Percentiles rank a stretch among this genome's conserved stretches.
Conservation (phyloP, 30 jellyfish, hydroid and myxozoan genomes). For the Aurelia aurita region DNA sequence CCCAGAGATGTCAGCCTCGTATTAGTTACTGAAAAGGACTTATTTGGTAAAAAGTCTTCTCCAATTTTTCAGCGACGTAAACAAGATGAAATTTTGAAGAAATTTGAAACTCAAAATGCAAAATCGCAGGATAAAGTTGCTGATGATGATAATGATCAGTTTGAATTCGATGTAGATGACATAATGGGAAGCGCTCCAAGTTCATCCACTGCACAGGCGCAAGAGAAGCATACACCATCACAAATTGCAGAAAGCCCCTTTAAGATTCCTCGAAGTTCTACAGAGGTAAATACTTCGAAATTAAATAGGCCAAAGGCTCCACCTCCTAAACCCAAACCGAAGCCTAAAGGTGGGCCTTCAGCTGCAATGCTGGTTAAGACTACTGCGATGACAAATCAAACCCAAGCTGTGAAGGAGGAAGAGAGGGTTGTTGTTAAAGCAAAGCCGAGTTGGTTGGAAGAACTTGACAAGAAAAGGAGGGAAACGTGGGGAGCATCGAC, state of each 20-base stretch:
- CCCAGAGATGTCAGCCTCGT: constrained; percentile 42
- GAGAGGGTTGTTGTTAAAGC: constrained; percentile 24
- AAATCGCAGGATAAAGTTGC: not conserved
- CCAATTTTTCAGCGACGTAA: constrained; percentile 12
- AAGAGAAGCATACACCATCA: not conserved
- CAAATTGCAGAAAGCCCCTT: not conserved
- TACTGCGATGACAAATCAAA: constrained; percentile 31
- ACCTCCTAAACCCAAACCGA: constrained; percentile 53
- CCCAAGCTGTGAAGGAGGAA: constrained; percentile 55
- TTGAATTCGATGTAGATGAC: too few species aligned
- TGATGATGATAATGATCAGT: not conserved
- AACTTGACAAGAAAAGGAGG: constrained; percentile 35
- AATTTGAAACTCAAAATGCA: not conserved
- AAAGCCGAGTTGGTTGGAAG: constrained; percentile 63
- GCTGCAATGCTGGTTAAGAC: constrained; percentile 59
- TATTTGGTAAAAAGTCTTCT: constrained; percentile 28
- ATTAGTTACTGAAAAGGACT: constrained; percentile 41
- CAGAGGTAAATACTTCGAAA: not conserved
- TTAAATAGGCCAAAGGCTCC: constrained; percentile 24
- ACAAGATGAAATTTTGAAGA: not conserved
- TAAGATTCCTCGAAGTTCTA: not conserved
- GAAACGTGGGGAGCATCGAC: not conserved
- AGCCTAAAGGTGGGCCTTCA: constrained; percentile 35
- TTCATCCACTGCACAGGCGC: not conserved
- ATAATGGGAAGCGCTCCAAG: not conserved